Evolutionary conservation across 2,888 invertebrate genomes (phyloP).

Genomic region (Pimpla rufipes): DNA sequence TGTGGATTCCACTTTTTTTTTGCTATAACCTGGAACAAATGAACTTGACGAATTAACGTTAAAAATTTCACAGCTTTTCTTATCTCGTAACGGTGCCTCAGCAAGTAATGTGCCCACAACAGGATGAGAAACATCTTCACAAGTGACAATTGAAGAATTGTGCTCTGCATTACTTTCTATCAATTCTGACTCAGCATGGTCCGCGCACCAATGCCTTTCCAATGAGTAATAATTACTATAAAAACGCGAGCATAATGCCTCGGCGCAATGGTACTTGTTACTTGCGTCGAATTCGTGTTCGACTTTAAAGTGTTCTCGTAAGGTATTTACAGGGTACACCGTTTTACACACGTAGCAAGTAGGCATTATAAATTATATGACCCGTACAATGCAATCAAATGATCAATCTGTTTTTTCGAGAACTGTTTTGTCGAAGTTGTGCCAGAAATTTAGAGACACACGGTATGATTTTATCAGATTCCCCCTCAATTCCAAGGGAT

Average conservation of each 20-base stretch:
- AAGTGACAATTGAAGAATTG: not conserved
- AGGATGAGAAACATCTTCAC: not conserved
- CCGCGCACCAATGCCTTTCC: not conserved
- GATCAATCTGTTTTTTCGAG: not conserved
- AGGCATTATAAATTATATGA: not conserved
- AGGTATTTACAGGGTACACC: not conserved
- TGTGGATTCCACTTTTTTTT: not conserved
- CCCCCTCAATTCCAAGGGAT: slow-evolving; percentile 53
- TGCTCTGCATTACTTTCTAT: not conserved
- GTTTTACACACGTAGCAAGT: not conserved
- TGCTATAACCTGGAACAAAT: slow-evolving; percentile 1
- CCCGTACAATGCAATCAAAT: not conserved
- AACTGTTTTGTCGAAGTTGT: slow-evolving; percentile 38
- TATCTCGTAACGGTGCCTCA: not conserved
- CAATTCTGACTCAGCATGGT: not conserved
- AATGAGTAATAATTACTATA: slow-evolving; percentile 1
- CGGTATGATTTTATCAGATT: slow-evolving; percentile 48
- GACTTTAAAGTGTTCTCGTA: not conserved
- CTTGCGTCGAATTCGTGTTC: slow-evolving; percentile 55
- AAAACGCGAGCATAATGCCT: slow-evolving; percentile 1
- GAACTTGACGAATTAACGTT: not conserved
- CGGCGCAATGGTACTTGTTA: slow-evolving; percentile 8
- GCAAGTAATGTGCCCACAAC: not conserved
- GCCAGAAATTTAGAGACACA: slow-evolving; percentile 47
- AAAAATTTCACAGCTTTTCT: not conserved